Evolutionary conservation across 2,888 invertebrate genomes (phyloP).

Genomic region (Linnaemya vulpina): DNA sequence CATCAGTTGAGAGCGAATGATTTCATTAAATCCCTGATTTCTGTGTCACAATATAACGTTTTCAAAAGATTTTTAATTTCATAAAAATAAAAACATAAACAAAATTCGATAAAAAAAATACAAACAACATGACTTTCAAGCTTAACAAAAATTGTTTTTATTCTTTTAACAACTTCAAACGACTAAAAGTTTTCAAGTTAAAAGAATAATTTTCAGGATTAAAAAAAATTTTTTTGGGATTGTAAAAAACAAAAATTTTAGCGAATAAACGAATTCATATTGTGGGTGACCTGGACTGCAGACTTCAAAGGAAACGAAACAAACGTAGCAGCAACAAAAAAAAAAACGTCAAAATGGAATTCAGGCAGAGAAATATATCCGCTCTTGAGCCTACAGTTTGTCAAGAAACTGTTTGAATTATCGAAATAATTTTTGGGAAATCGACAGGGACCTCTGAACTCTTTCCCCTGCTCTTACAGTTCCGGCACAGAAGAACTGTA

Average conservation of each 20-base stretch:
- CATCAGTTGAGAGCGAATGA: too few species aligned
- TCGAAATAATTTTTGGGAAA: too few species aligned
- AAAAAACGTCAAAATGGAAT: slow-evolving; percentile 20
- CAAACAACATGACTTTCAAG: not conserved
- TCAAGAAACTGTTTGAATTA: not conserved
- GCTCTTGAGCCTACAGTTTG: not conserved
- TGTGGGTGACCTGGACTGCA: slow-evolving; percentile 59
- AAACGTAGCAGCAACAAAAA: slow-evolving; percentile 9
- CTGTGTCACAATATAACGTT: too few species aligned
- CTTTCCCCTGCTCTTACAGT: too few species aligned
- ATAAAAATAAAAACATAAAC: too few species aligned
- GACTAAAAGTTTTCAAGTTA: slow-evolving; percentile 2
- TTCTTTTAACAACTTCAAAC: slow-evolving; percentile 1
- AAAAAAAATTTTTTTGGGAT: slow-evolving; percentile 7
- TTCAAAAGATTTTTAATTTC: too few species aligned
- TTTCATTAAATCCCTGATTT: too few species aligned
- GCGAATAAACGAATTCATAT: slow-evolving; percentile 1
- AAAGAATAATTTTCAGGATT: not conserved
- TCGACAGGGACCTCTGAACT: too few species aligned
- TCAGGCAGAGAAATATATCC: not conserved
- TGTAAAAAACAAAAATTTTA: slow-evolving; percentile 1
- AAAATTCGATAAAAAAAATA: too few species aligned
- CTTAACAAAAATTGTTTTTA: too few species aligned
- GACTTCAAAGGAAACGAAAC: slow-evolving; percentile 64
- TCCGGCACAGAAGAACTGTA: too few species aligned